A percentile compares a stretch with the other conserved stretches of the same genome.
These are phyloP conservation scores for Cheirogaleus medius DNA, from an alignment of 2,113 vertebrate genomes.

Conservation along the genomic window DNA sequence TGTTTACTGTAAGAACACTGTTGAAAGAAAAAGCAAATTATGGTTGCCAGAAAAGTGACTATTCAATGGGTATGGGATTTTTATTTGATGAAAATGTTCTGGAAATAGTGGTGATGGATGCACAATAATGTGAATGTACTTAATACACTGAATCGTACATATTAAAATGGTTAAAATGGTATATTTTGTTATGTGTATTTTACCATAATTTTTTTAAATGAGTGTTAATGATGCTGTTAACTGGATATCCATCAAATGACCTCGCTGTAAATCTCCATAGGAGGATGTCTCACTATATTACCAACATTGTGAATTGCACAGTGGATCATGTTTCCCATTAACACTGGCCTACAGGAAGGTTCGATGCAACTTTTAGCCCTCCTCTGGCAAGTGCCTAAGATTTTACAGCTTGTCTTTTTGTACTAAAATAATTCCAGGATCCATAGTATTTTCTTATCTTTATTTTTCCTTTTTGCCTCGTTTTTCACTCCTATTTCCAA, in stretches of 20 bases:
- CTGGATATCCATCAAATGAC: background rate
- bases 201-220: background rate
- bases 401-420: background rate
- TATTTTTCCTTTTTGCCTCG: slow-evolving; percentile 25
- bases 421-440: background rate
- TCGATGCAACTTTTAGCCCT: background rate
- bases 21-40: background rate
- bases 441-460: background rate
- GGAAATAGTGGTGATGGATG: background rate
- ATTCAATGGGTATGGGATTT: background rate
- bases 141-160: background rate
- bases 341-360: background rate
- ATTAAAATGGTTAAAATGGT: background rate
- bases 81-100: slow-evolving; percentile 25
- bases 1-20: background rate
- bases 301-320: background rate
- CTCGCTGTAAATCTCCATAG: background rate
- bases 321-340: background rate
- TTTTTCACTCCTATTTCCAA: slow-evolving; percentile 52
- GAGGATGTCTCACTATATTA: background rate
- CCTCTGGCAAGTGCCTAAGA: background rate
- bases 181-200: background rate
- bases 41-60: background rate
- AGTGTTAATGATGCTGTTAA: background rate
- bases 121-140: background rate